Base-by-base conservation (phyloP, 2,888 invertebrate species). In the Augochlorella aurata region DNA sequence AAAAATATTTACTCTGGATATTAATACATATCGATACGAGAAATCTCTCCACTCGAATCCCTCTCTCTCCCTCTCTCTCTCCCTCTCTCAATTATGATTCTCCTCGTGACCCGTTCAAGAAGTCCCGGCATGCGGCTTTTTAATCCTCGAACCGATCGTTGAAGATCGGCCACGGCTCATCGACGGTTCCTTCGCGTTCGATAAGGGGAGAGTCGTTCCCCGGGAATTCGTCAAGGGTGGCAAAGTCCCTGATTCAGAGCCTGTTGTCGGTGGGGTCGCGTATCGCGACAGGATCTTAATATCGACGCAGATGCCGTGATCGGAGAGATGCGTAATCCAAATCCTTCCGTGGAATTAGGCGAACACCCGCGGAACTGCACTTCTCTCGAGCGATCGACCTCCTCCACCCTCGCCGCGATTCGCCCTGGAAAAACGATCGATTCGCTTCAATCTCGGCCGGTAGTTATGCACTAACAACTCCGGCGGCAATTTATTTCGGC, bases 231-330 rank as follows among this genome's bases (percentile, higher is more conserved):
- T 58, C 58, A 58, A 58, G 58, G 58, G 58, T 21, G 58, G 58
- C 58, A 24, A 58, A 58, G 38, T 38, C 38, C 7, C 38, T 83
- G 79, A 78, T 79, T 82, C 74, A 77, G 50, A 70, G 75, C 76
- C 73, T 73, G 45, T 29, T n/a, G 47, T 65, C 73, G 44, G 67
- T 61, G 79, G 71, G 63, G 74, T 71, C 61, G 49, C 71, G 54
- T 77, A 81, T 85, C 76, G 45, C 18, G 18, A 18, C 47, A 7
- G 44, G 50, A 85, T 85, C 82, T 85, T 79, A 83, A 79, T 75
- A 77, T 81, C 83, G 47, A 38, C n/a, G 63, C 38, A 38, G 69
- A 71, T 66, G 58, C 65, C 10, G 24, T 44, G 54, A 61, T 50
- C 38, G 49, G 71, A 73, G 21, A 45, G 66, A 45, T 45, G 38